Base-by-base conservation (phyloP, 1,140 invertebrate genomes). In the Aphis craccivora region DNA sequence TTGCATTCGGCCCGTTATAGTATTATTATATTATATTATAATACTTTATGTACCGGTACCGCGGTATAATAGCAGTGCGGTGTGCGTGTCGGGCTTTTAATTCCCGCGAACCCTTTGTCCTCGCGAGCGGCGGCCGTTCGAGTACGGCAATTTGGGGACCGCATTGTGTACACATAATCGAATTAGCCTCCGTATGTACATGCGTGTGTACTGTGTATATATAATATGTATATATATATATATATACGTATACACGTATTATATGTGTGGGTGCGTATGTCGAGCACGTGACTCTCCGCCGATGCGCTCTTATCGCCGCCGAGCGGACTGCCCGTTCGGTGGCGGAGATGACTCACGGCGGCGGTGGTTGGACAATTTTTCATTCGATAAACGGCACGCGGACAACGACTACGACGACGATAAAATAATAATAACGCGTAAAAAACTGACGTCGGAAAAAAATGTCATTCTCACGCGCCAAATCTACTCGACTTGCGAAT, bases 111-210 rank as follows among this genome's bases (percentile, higher is more conserved):
- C 30, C 76, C 76, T 40, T 92, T 92, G 43, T 92, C 23, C 90
- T 67, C 90, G 86, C 23, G 25, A 11, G 14, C 45, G 55, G 90
- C 30, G 40, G 45, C 51, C 88, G 88, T 67, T 90, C 89, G 76
- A 93, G 91, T 86, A 40, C 81, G 91, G 81, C 76, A 93, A 93
- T 93, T 93, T 86, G 76, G 91, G 91, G 91, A 93, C 91, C 91
- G 91, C 91, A 55, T 84, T 93, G 76, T 86, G 91, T 93, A 86
- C 91, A 53, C 81, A 55, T 93, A 93, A 93, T 93, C 91, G 91
- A 93, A 93, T 93, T 93, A 93, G 91, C 91, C 48, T 90, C 81
- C 48, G 20, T 30, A 35, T 60, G 89, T 35, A 30, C 60, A 76
- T n/a, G 60, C 18, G n/a, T 35, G 30, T 76, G 30, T 76, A n/a